Evolutionary conservation across 2,797 vertebrate genomes (phyloP), one percentile per base, ranked within the genome.

Genomic region (Acipenser transmontanus): DNA sequence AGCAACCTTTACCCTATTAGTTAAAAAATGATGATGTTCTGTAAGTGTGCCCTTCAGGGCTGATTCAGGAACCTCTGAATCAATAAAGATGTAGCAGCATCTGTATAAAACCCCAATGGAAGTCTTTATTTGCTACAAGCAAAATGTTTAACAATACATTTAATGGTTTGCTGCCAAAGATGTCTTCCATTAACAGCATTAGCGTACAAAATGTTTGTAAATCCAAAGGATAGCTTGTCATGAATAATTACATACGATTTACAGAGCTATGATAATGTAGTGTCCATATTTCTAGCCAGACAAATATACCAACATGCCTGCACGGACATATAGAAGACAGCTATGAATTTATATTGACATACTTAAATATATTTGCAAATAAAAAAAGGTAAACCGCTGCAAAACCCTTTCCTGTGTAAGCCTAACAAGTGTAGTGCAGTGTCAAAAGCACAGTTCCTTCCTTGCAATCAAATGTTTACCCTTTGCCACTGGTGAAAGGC

Each of bases 401-500:
- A 65, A 60, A 48, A 56, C 64, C 65, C 52, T 7, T 65, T 68
- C 47, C 49, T 51, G 6, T 61, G 51, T 52, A 62, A 67, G 52
- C 50, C 14, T 13, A 64, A 60, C 48, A 66, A 63, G 34, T 49
- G 48, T 62, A 69, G 49, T 49, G 12, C 13, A 17, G 48, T 51
- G 49, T 47, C 63, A 20, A 59, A 13, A 72, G 69, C 68, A 69
- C 13, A 74, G 66, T 69, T 66, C 77, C 70, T 80, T 71, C 69
- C 54, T 57, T 73, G 82, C 79, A 88, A 76, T 89, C 83, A 89
- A 87, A 85, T 88, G 80, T 78, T 93, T 91, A 92, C 84, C 91
- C 92, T 93, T 91, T 81, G 78, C 89, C 89, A 87, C 82, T 68
- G 74, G 87, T 91, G 90, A 94, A 91, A 93, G 88, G 90, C 89